Percentiles rank a stretch among this genome's conserved stretches.
Conservation (phyloP, 2,888 invertebrate genomes). For the Tridacna gigas region DNA sequence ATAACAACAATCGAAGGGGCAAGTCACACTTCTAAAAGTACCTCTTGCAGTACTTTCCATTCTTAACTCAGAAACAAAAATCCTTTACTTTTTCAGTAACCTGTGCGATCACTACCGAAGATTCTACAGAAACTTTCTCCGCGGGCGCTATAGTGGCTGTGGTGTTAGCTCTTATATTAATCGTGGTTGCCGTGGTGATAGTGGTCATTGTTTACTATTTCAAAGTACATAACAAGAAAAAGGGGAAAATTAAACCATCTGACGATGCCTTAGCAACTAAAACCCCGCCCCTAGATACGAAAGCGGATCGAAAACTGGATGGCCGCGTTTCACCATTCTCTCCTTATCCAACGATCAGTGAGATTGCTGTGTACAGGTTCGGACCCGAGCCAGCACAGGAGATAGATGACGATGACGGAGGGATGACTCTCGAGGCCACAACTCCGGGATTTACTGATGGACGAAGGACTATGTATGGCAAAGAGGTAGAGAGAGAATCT, state of each 20-base stretch:
- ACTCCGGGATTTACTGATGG: slow-evolving; percentile 66
- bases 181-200: slow-evolving; percentile 42
- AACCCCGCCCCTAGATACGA: slow-evolving; percentile 59
- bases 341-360: slow-evolving; percentile 68
- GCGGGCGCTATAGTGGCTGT: slow-evolving; percentile 55
- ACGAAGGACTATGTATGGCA: slow-evolving; percentile 51
- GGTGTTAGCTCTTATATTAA: slow-evolving; percentile 52
- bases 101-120: background rate
- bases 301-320: slow-evolving; percentile 45
- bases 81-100: slow-evolving; percentile 18
- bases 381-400: slow-evolving; percentile 65
- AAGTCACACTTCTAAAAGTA: too few species aligned
- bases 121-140: slow-evolving; percentile 10
- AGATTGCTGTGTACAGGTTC: slow-evolving; percentile 63
- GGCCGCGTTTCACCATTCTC: slow-evolving; percentile 64
- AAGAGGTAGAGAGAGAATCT: slow-evolving; percentile 59
- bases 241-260: slow-evolving; percentile 47
- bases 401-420: slow-evolving; percentile 65
- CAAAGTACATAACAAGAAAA: slow-evolving; percentile 56
- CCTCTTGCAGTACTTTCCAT: too few species aligned
- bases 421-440: slow-evolving; percentile 59
- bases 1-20: too few species aligned
- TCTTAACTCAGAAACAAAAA: too few species aligned
- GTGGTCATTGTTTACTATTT: slow-evolving; percentile 58
- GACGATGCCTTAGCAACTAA: slow-evolving; percentile 46